phyloP scores from a whole-genome alignment of 2,888 invertebrate species.

The Gymnoscelis rufifasciata region DNA sequence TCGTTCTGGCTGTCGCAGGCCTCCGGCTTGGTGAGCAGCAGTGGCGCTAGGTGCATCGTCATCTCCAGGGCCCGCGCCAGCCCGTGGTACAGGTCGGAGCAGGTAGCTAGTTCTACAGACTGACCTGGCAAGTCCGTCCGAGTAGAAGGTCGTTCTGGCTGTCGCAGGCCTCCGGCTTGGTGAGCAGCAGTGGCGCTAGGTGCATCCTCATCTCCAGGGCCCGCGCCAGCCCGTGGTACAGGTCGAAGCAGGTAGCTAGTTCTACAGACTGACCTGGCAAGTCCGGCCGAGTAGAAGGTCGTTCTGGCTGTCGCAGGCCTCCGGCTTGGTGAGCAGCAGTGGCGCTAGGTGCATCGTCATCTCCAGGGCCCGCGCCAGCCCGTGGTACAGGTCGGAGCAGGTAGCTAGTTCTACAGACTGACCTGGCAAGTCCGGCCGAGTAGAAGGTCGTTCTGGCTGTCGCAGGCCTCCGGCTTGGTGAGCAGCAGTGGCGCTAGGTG shows the following conservation, averaged over 20 bases:
- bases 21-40: too few relatives aligned
- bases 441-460: conserved; percentile 82
- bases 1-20: too few relatives aligned
- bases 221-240: conserved; percentile 86
- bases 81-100: too few relatives aligned
- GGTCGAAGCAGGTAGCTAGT: conserved; percentile 91
- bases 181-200: conserved; percentile 82
- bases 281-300: conserved; percentile 79
- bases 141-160: conserved; percentile 82
- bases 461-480: conserved; percentile 81
- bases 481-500: conserved; percentile 82
- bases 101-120: too few relatives aligned
- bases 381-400: conserved; percentile 89
- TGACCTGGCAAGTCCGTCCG: conserved; percentile 87
- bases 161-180: conserved; percentile 81
- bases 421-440: conserved; percentile 44
- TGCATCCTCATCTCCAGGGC: conserved; percentile 88
- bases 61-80: too few relatives aligned
- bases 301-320: conserved; percentile 80
- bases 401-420: too few relatives aligned
- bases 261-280: conserved; percentile 12
- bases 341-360: conserved; percentile 85
- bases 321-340: conserved; percentile 81
- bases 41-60: too few relatives aligned
- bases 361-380: conserved; percentile 87